Evolutionary conservation across 2,888 invertebrate species (phyloP).

Genomic region (Ichneumoninae sp.): DNA sequence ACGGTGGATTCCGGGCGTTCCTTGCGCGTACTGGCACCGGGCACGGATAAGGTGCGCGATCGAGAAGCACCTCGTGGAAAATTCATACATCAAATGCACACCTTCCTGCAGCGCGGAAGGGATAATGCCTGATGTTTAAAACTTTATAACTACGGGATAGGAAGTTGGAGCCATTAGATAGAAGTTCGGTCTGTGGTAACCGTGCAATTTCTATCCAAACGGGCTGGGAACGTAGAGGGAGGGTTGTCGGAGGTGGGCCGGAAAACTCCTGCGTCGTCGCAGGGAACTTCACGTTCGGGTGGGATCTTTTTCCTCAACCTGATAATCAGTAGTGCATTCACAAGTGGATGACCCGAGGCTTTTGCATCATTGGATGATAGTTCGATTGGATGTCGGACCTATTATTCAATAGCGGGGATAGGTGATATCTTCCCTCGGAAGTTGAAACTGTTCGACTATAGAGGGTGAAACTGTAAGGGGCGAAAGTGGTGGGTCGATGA

Average conservation of each 20-base stretch:
- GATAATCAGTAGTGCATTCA: conserved; percentile 29
- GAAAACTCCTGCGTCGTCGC: conserved; percentile 8
- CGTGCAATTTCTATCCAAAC: conserved; percentile 55
- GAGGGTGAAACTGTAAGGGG: not conserved
- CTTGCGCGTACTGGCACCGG: not conserved
- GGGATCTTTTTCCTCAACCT: conserved; percentile 22
- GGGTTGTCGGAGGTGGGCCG: conserved; percentile 22
- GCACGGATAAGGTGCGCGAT: not conserved
- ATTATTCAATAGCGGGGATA: conserved; percentile 11
- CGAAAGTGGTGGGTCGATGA: not conserved
- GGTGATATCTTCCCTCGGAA: not conserved
- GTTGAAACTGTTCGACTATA: not conserved
- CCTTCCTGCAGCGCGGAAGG: conserved; percentile 38
- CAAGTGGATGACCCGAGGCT: conserved; percentile 27
- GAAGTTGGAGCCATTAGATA: conserved; percentile 60
- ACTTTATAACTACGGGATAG: conserved; percentile 67
- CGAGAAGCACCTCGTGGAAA: conserved; percentile 35
- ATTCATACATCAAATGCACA: conserved; percentile 49
- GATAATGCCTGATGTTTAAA: conserved; percentile 69
- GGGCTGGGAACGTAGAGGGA: conserved; percentile 16
- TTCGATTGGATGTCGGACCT: conserved; percentile 5
- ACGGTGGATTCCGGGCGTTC: not conserved
- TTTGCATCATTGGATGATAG: conserved; percentile 12
- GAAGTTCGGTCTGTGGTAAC: conserved; percentile 15
- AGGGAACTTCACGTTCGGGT: not conserved